These are phyloP conservation scores for Stegophylla sp. DNA, from an alignment of 2,888 invertebrate genomes.

Conservation along the genomic window DNA sequence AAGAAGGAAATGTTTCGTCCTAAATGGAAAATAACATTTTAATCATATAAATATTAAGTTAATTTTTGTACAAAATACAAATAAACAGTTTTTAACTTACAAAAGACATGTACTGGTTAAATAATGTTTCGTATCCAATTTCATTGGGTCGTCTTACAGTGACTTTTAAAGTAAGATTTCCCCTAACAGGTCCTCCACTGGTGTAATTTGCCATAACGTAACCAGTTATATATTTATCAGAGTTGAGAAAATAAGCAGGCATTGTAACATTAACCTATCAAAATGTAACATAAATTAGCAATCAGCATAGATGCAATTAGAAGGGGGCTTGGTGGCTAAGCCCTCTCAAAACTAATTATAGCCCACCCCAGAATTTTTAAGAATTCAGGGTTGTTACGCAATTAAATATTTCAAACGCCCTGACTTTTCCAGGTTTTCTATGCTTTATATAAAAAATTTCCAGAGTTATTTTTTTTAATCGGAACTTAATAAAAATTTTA, in stretches of 20 bases:
- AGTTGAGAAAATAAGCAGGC: conserved; percentile 91
- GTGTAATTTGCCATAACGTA: conserved; percentile 94
- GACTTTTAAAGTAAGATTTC: conserved; percentile 86
- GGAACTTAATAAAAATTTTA: no score
- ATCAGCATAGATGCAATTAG: no score
- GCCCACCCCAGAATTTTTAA: no score
- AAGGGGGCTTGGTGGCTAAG: no score
- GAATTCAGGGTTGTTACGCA: no score
- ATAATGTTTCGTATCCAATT: conserved; percentile 66
- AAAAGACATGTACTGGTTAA: conserved; percentile 79
- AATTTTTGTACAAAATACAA: conserved; percentile 56
- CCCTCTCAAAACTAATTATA: no score
- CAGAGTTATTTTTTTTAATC: no score
- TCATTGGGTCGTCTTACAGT: conserved; percentile 76
- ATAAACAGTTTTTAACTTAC: conserved; percentile 66
- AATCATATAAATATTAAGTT: background rate
- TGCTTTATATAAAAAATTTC: no score
- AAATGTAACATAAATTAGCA: conserved; percentile 46
- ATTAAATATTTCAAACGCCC: no score
- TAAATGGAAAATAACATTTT: conserved; percentile 63
- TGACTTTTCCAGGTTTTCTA: no score
- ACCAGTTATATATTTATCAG: conserved; percentile 83
- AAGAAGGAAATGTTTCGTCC: conserved; percentile 82
- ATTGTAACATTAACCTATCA: conserved; percentile 88
- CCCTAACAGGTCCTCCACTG: conserved; percentile 87